Base-by-base conservation (phyloP, 2,888 invertebrate species). In the Ceramica pisi region DNA sequence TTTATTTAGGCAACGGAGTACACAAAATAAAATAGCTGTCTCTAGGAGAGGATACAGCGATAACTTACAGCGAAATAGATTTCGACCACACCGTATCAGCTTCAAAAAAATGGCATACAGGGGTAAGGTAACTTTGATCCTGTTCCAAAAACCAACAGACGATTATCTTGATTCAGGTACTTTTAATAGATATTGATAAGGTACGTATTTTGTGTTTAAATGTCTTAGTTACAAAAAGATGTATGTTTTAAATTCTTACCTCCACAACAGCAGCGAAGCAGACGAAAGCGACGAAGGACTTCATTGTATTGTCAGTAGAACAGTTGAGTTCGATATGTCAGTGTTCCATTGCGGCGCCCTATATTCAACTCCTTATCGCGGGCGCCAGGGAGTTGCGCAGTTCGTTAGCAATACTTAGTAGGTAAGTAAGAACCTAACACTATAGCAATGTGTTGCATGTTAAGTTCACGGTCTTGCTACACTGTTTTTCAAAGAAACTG, bases 351-450 rank as follows among this genome's bases (percentile, higher is more conserved):
- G 65, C 19, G 8, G 35, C 61, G 78, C 71, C 78, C 87, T 88
- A 82, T 87, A 87, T 87, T 64, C 75, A 5, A 9, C 21, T 9
- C 21, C 35, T 82, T 87, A 87, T 87, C 87, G 57, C 23, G 10
- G 10, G 21, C 16, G 57, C 14, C 16, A 8, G 38, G 16, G 8
- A 14, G 21, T 57, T 57, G 57, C 57, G 57, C 57, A 57, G 57
- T 21, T 6, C 8, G 1, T 57, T 38, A 14, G 8, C 38, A 57
- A 38, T 57, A 1, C n/a, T n/a, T n/a, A n/a, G n/a, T n/a, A n/a
- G n/a, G 57, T 57, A 57, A 21, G 56, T 56, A n/a, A n/a, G 35
- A n/a, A n/a, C n/a, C n/a, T 35, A 38, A 38, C 21, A 14, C 35
- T 57, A 3, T 12, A 7, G 21, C 7, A 57, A 10, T 41, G 44